Conservation (phyloP, 2,797 vertebrate species). For the Stomatorhinus walkeri region DNA sequence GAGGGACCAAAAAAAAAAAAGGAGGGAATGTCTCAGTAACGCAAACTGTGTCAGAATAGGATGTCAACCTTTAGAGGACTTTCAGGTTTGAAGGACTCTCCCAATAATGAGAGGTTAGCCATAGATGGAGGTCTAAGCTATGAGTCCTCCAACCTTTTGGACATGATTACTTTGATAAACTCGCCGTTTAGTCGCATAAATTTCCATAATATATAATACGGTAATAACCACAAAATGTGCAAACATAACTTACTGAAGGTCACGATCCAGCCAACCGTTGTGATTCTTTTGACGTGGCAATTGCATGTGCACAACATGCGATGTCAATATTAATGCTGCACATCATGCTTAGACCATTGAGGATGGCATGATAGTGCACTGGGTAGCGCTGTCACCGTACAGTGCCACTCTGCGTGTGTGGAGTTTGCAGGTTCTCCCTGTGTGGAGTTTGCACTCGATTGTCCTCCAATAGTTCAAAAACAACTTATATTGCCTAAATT, state of each 20-base stretch:
- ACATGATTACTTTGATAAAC: not conserved
- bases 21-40: not conserved
- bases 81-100: not conserved
- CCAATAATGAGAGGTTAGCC: not conserved
- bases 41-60: not conserved
- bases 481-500: not conserved
- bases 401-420: not conserved
- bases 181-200: not conserved
- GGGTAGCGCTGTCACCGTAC: not conserved
- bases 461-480: not conserved
- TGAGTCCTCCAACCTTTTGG: not conserved
- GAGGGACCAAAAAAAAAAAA: not conserved
- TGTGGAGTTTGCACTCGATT: not conserved
- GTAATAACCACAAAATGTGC: not conserved
- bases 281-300: not conserved
- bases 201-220: not conserved
- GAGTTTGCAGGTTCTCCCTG: not conserved
- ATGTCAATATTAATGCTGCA: not conserved
- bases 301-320: not conserved
- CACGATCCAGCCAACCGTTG: not conserved
- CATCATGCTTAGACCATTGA: not conserved
- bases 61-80: not conserved
- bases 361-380: not conserved
- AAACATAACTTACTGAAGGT: not conserved
- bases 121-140: not conserved